A percentile compares a stretch with the other conserved stretches of the same genome.
phyloP scores from a whole-genome alignment of 1,140 invertebrate species.

The Drosophila baimaii region DNA sequence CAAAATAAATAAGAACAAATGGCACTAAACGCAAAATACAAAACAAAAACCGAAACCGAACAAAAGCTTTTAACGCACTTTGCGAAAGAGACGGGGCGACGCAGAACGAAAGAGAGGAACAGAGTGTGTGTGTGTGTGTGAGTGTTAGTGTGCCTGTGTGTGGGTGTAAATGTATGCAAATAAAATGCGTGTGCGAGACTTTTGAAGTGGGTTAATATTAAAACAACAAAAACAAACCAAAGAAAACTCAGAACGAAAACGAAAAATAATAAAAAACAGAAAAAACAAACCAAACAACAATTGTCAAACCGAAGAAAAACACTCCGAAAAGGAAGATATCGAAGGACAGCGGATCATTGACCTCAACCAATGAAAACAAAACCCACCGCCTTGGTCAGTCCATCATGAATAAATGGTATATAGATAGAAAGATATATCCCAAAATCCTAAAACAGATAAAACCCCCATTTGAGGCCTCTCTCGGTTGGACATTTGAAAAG shows the following conservation, averaged over 20 bases:
- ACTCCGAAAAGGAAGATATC: slow-evolving; percentile 67
- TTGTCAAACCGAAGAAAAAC: slow-evolving; percentile 46
- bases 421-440: slow-evolving; percentile 26
- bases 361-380: slow-evolving; percentile 29
- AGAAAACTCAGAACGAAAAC: slow-evolving; percentile 13
- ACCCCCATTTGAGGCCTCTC: slow-evolving; percentile 3
- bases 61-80: slow-evolving; percentile 74
- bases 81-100: slow-evolving; percentile 9
- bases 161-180: slow-evolving; percentile 74
- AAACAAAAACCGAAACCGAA: slow-evolving; percentile 57
- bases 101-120: slow-evolving; percentile 18
- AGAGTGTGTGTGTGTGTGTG: slow-evolving; percentile 4
- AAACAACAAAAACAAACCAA: slow-evolving; percentile 62
- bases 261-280: slow-evolving; percentile 15
- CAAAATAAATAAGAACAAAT: slow-evolving; percentile 73
- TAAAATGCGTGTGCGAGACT: slow-evolving; percentile 77
- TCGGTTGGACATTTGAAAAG: slow-evolving; percentile 10
- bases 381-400: slow-evolving; percentile 25
- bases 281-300: slow-evolving; percentile 26
- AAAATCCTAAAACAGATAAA: slow-evolving; percentile 24
- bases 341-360: slow-evolving; percentile 63
- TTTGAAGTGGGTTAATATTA: slow-evolving; percentile 81
- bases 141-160: slow-evolving; percentile 15
- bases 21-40: slow-evolving; percentile 58
- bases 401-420: slow-evolving; percentile 26